phyloP scores from a whole-genome alignment of 2,797 vertebrate genomes.

The Danio tinwini region DNA sequence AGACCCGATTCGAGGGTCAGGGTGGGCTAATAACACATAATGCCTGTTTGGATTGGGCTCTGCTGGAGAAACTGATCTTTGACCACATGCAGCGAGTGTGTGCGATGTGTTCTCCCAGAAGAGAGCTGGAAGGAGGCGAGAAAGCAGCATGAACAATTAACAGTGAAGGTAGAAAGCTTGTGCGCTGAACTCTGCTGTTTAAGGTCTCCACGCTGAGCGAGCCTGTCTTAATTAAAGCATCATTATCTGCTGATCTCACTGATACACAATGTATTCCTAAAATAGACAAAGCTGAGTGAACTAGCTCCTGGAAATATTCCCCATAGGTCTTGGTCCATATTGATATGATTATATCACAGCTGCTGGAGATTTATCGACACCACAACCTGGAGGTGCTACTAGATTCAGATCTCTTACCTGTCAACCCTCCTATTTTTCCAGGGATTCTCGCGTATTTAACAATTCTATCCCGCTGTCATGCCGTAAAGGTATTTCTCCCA shows the following conservation, averaged over 20 bases:
- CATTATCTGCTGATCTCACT: slow-evolving; percentile 17
- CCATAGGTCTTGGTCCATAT: too few species aligned
- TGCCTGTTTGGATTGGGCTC: slow-evolving; percentile 38
- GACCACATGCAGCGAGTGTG: slow-evolving; percentile 43
- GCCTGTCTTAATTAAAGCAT: slow-evolving; percentile 57
- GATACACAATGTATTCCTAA: background rate
- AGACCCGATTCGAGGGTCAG: slow-evolving; percentile 41
- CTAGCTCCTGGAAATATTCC: too few species aligned
- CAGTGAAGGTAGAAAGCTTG: background rate
- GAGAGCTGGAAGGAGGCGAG: slow-evolving; percentile 3
- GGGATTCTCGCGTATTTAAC: too few species aligned
- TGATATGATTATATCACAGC: too few species aligned
- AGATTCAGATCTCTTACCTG: too few species aligned
- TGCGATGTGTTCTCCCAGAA: slow-evolving; percentile 31
- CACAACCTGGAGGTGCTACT: too few species aligned
- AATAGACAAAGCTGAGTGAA: background rate
- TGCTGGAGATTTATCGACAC: too few species aligned
- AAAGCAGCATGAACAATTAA: slow-evolving; percentile 6
- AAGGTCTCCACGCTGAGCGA: slow-evolving; percentile 12
- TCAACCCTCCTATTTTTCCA: too few species aligned
- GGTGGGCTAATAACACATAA: slow-evolving; percentile 47
- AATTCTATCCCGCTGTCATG: too few species aligned
- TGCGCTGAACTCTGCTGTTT: slow-evolving; percentile 9
- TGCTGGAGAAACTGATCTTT: slow-evolving; percentile 48
- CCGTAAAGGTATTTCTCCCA: too few species aligned